Evolutionary conservation across 2,888 invertebrate genomes (phyloP), one percentile per base, ranked within the genome.

Genomic region (Cistogaster globosa): DNA sequence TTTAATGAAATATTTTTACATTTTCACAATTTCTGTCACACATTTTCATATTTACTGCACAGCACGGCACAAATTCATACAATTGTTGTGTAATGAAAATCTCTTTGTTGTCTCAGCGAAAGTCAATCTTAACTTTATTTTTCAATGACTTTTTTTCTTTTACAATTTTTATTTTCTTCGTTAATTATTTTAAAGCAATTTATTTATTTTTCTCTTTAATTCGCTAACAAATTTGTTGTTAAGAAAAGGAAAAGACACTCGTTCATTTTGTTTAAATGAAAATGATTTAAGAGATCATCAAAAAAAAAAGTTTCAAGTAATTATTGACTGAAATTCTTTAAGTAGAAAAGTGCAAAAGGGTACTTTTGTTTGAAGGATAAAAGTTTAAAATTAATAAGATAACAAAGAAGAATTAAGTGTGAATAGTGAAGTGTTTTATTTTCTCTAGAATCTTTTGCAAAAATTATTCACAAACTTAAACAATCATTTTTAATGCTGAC

Each of bases 61-160:
- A 38, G 6, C 16, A 53, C 16, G 8, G 11, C 8, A 45, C 12
- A 71, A 26, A 69, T 38, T 32, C n/a, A 16, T 18, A 1, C 9
- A 80, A 58, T 65, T 68, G 42, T 74, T 72, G 74, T 48, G 6
- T 36, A 55, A 68, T 55, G 38, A 82, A 82, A 78, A 71, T 57
- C n/a, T 7, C 20, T 55, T 38, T 79, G 20, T 60, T 57, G 22
- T 26, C 48, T 60, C 16, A 62, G 62, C 76, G 48, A 80, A 80
- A 84, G 67, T 80, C 76, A 80, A 76, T 80, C 55, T 38, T 53
- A 42, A 36, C 3, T 72, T 71, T 26, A 9, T 32, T 45, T 45
- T 16, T 65, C 38, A 38, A 18, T 22, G n/a, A 12, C 5, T 14
- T 3, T 55, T 14, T 16, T 38, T 8, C 18, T 36, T 57, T 65